Conservation (phyloP, 2,888 invertebrate species). For the Autographa gamma region DNA sequence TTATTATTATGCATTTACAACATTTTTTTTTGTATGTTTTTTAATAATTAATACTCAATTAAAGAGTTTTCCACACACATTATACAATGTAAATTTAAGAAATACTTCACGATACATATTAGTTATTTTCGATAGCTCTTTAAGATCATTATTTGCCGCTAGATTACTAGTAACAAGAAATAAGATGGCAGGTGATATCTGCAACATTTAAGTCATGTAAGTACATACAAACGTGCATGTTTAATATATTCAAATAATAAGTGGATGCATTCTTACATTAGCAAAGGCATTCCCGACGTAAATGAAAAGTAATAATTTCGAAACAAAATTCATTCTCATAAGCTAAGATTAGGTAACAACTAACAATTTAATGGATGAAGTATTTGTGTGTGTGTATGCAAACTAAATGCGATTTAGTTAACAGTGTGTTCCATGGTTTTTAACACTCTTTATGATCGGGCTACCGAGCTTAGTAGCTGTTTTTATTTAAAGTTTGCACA, state of each 20-base stretch:
- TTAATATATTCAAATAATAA: constrained; percentile 25
- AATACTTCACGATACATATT: background rate
- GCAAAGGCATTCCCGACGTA: constrained; percentile 52
- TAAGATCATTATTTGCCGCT: background rate
- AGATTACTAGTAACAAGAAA: background rate
- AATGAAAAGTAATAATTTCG: constrained; percentile 27
- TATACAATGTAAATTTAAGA: too few relatives aligned
- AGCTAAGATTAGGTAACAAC: constrained; percentile 40
- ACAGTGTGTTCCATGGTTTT: background rate
- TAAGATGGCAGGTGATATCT: constrained; percentile 11
- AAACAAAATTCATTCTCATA: constrained; percentile 53
- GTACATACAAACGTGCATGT: constrained; percentile 13
- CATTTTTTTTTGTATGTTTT: too few relatives aligned
- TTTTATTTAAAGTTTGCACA: background rate
- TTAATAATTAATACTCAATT: too few relatives aligned
- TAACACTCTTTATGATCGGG: background rate
- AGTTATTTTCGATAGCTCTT: background rate
- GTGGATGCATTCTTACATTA: constrained; percentile 48
- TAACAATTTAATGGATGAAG: constrained; percentile 46
- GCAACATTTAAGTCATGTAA: constrained; percentile 20
- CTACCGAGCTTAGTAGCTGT: background rate
- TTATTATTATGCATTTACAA: too few relatives aligned
- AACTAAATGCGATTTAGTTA: constrained; percentile 23
- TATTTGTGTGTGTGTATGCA: constrained; percentile 35
- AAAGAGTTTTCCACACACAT: too few relatives aligned